Percentiles rank a stretch among this genome's conserved stretches.
Evolutionary conservation across 2,113 vertebrate species (phyloP).

Genomic region (Channa maculata): DNA sequence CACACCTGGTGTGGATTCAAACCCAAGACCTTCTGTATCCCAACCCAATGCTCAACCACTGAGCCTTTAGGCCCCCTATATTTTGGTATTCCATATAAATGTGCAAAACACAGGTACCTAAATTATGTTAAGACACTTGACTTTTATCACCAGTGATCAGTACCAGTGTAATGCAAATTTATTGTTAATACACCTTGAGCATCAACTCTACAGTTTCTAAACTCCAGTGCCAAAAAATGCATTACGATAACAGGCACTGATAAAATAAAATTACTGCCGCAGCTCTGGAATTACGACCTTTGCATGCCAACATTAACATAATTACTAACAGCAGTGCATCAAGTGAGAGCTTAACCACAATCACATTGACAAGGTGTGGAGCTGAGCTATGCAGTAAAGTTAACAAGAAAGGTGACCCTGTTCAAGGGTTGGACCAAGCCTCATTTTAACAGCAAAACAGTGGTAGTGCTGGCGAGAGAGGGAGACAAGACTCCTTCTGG

Average conservation of each 20-base stretch:
- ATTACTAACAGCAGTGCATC: conserved; percentile 62
- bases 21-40: no score
- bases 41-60: no score
- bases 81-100: conserved; percentile 25
- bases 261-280: conserved; percentile 38
- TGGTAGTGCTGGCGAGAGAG: conserved; percentile 13
- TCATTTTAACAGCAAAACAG: conserved; percentile 29
- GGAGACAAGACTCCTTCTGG: conserved; percentile 46
- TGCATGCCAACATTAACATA: conserved; percentile 66
- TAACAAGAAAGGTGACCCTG: conserved; percentile 24
- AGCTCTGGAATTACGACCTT: conserved; percentile 51
- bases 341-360: conserved; percentile 44
- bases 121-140: conserved; percentile 14
- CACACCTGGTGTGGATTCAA: no score
- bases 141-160: conserved; percentile 9
- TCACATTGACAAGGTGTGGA: conserved; percentile 34
- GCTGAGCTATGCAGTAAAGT: conserved; percentile 4
- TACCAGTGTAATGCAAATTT: conserved; percentile 7
- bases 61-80: no score
- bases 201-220: conserved; percentile 23
- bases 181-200: conserved; percentile 5
- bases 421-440: conserved; percentile 11
- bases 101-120: conserved; percentile 15
- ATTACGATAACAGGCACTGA: conserved; percentile 50
- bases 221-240: conserved; percentile 30